Evolutionary conservation across 2,113 vertebrate species (phyloP).

Genomic region (Neogale vison): DNA sequence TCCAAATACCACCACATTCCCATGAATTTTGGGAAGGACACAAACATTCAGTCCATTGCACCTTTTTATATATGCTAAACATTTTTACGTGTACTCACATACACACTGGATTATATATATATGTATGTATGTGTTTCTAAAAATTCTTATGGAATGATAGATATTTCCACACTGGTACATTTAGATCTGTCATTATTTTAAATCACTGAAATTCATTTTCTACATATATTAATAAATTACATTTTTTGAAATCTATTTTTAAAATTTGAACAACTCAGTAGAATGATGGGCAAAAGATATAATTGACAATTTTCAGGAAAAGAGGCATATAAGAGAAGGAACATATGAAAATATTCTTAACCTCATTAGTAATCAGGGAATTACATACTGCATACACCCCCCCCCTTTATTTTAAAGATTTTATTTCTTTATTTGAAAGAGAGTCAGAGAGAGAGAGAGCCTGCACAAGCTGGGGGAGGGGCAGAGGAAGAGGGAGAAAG

Average conservation of each 20-base stretch:
- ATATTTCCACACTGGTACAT: not conserved
- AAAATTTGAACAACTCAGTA: not conserved
- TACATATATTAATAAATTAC: not conserved
- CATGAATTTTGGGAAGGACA: not conserved
- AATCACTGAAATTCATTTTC: conserved; percentile 6
- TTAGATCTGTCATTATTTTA: conserved; percentile 25
- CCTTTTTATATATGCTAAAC: not conserved
- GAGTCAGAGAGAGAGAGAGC: not conserved
- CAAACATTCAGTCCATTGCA: not conserved
- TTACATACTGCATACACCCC: not conserved
- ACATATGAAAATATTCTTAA: not conserved
- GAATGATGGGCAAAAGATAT: not conserved
- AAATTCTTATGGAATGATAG: not conserved
- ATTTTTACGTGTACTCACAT: not conserved
- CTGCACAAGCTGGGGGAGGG: not conserved
- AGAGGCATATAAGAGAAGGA: not conserved
- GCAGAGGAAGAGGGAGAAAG: not conserved
- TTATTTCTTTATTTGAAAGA: not conserved
- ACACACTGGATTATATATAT: not conserved
- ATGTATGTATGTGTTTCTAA: not conserved
- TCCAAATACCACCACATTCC: not conserved
- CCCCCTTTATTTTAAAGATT: not conserved
- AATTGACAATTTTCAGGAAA: not conserved
- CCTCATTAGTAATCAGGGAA: not conserved
- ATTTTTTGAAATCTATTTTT: not conserved